phyloP scores from a whole-genome alignment of 2,888 invertebrate species.

The Cerceris rybyensis region DNA sequence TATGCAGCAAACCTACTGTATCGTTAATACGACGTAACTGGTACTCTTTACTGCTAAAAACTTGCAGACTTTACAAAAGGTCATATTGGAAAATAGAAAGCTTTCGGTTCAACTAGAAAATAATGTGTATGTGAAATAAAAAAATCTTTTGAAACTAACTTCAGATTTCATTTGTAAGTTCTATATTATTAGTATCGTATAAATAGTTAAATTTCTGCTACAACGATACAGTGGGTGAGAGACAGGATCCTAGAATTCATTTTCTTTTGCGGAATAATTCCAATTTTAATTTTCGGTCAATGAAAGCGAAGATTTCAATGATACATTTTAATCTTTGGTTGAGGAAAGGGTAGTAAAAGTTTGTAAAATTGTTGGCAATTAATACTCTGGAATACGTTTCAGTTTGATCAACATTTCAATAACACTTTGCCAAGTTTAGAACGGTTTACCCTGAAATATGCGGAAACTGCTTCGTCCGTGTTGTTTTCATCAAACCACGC shows the following conservation, averaged over 20 bases:
- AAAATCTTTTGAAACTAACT: slow-evolving; percentile 46
- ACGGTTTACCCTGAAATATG: slow-evolving; percentile 36
- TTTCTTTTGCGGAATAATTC: no score
- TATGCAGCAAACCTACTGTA: background rate
- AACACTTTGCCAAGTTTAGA: slow-evolving; percentile 38
- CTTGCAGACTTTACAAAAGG: slow-evolving; percentile 12
- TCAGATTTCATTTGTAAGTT: background rate
- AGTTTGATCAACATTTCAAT: slow-evolving; percentile 30
- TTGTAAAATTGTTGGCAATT: no score
- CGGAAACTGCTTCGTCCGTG: slow-evolving; percentile 29
- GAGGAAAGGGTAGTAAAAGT: no score
- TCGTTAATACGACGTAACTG: slow-evolving; percentile 18
- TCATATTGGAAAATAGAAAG: slow-evolving; percentile 18
- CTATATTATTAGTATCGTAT: no score
- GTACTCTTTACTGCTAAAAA: slow-evolving; percentile 7
- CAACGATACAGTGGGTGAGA: no score
- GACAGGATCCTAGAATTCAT: no score
- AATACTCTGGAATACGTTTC: slow-evolving; percentile 15
- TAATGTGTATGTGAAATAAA: no score
- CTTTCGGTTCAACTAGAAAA: slow-evolving; percentile 13
- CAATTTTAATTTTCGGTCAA: no score
- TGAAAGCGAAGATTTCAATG: no score
- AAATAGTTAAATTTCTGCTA: no score
- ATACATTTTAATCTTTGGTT: no score
- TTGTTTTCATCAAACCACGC: slow-evolving; percentile 43